phyloP scores from a whole-genome alignment of 2,888 invertebrate genomes.

The Scelioninae gen. 2 region DNA sequence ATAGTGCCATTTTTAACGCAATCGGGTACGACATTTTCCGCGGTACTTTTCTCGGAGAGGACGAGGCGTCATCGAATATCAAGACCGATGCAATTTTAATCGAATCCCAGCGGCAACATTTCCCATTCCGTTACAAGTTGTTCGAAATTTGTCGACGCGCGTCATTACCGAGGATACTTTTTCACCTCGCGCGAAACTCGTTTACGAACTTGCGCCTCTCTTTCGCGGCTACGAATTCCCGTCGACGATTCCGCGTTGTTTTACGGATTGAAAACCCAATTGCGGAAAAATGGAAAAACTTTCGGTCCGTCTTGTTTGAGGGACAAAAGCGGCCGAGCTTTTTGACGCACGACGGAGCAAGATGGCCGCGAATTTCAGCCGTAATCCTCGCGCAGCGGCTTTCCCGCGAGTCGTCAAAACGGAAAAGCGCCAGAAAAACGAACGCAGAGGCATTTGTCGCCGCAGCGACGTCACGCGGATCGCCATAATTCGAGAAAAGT shows the following conservation, averaged over 20 bases:
- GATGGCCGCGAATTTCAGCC: constrained; percentile 37
- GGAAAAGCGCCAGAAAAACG: constrained; percentile 14
- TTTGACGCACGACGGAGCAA: constrained; percentile 47
- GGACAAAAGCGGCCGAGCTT: constrained; percentile 17
- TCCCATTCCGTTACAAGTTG: too few relatives aligned
- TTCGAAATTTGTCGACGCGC: constrained; percentile 4
- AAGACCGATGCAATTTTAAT: constrained; percentile 38
- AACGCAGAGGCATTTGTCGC: constrained; percentile 28
- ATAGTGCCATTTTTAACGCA: constrained; percentile 8
- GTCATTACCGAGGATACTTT: neutral
- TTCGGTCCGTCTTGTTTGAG: constrained; percentile 23
- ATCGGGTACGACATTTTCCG: too few relatives aligned
- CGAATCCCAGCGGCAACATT: too few relatives aligned
- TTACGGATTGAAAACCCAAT: constrained; percentile 40
- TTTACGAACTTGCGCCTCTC: neutral
- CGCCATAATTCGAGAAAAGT: constrained; percentile 39
- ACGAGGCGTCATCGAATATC: constrained; percentile 9
- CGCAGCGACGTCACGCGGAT: constrained; percentile 10
- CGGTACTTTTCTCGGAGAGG: neutral
- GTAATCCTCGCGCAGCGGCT: constrained; percentile 33
- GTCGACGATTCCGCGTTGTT: constrained; percentile 29
- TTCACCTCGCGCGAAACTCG: constrained; percentile 1
- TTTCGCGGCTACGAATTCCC: constrained; percentile 12
- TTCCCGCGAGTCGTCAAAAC: constrained; percentile 26
- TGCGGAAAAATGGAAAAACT: constrained; percentile 43